These are phyloP conservation scores for Cydia fagiglandana DNA, from an alignment of 1,140 invertebrate genomes.

Conservation along the genomic window DNA sequence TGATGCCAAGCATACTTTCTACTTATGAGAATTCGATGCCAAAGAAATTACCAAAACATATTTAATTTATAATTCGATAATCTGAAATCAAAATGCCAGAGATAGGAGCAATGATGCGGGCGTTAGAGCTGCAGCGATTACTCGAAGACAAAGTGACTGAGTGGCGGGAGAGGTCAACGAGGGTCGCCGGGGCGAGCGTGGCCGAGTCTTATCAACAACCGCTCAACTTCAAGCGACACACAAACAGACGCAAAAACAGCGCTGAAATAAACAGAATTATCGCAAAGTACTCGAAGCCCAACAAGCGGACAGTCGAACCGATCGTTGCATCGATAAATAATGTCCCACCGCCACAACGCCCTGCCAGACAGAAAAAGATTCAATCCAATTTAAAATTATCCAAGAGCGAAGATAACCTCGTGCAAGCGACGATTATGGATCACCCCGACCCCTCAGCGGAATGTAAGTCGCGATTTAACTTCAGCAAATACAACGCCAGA, in stretches of 20 bases:
- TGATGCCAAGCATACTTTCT: neutral
- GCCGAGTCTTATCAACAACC: constrained; percentile 75
- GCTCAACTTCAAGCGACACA: constrained; percentile 73
- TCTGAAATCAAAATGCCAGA: constrained; percentile 61
- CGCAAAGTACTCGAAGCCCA: constrained; percentile 73
- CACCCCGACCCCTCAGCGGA: constrained; percentile 48
- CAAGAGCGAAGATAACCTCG: constrained; percentile 69
- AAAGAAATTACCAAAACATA: constrained; percentile 38
- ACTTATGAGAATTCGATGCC: constrained; percentile 22
- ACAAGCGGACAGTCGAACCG: constrained; percentile 61
- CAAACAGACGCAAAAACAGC: constrained; percentile 74
- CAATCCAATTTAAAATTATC: constrained; percentile 57
- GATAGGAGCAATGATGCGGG: constrained; percentile 71
- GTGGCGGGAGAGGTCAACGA: constrained; percentile 73
- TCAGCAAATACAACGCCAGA: constrained; percentile 69
- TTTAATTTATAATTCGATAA: constrained; percentile 30
- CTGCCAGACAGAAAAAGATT: constrained; percentile 60
- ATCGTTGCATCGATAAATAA: constrained; percentile 44
- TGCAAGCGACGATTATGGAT: constrained; percentile 56
- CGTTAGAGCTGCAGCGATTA: constrained; percentile 70
- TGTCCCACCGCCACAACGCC: constrained; percentile 53
- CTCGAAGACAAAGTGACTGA: constrained; percentile 76
- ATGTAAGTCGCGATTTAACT: constrained; percentile 43
- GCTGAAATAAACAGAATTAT: constrained; percentile 77
- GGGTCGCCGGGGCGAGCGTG: constrained; percentile 69